Evolutionary conservation across 2,113 vertebrate species (phyloP).

Genomic region (Hemiprocne comata): DNA sequence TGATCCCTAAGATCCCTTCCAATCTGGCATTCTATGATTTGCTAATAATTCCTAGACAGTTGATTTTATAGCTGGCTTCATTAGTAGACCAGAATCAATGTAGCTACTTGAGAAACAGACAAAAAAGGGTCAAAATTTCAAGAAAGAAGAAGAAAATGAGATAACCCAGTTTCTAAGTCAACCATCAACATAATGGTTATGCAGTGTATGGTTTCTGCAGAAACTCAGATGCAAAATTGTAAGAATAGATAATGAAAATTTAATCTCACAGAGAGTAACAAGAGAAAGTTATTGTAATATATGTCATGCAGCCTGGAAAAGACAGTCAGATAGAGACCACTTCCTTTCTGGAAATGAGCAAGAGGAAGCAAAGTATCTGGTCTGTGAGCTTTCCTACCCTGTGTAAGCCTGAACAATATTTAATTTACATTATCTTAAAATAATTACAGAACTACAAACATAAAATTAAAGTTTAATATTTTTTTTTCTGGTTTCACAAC

Average conservation of each 20-base stretch:
- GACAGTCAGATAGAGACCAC: neutral
- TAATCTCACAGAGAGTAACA: neutral
- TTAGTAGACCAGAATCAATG: neutral
- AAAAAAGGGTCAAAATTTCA: neutral
- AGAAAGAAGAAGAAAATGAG: neutral
- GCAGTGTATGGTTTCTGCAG: neutral
- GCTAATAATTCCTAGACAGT: neutral
- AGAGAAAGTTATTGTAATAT: neutral
- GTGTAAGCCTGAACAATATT: neutral
- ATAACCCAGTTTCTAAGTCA: neutral
- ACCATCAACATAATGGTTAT: neutral
- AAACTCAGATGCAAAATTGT: neutral
- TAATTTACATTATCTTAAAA: neutral
- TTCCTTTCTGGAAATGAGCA: neutral
- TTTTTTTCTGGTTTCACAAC: neutral
- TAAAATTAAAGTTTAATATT: neutral
- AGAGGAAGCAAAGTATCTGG: accelerated
- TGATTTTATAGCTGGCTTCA: neutral
- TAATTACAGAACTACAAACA: neutral
- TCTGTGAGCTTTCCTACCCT: neutral
- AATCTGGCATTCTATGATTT: too few species aligned
- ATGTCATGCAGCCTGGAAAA: neutral
- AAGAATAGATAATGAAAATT: neutral
- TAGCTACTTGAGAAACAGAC: neutral
- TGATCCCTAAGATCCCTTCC: too few species aligned